These are phyloP conservation scores for Etia nguti DNA, from an alignment of 2,113 vertebrate genomes.

Conservation along the genomic window DNA sequence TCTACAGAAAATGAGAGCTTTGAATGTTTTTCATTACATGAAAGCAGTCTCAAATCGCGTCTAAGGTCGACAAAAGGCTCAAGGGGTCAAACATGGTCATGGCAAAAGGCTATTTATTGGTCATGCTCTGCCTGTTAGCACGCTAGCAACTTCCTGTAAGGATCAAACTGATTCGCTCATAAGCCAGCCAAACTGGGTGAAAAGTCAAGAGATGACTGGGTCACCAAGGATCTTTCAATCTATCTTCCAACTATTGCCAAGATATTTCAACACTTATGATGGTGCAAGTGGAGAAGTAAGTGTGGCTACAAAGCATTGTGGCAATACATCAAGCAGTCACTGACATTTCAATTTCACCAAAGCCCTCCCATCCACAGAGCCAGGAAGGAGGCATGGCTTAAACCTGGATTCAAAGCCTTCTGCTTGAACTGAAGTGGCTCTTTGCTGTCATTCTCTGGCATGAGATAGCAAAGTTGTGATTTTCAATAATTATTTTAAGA, in stretches of 20 bases:
- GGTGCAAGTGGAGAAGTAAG: not conserved
- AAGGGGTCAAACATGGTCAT: not conserved
- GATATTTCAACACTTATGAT: not conserved
- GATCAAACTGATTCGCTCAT: not conserved
- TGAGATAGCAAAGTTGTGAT: not conserved
- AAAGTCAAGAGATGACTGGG: not conserved
- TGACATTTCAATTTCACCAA: not conserved
- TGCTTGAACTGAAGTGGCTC: not conserved
- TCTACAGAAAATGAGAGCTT: not conserved
- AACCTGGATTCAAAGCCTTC: not conserved
- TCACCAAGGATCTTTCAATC: not conserved
- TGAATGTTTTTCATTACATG: not conserved
- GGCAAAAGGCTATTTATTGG: not conserved
- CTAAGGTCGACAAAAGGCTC: not conserved
- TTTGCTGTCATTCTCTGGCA: not conserved
- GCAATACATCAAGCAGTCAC: not conserved
- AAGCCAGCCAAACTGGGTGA: not conserved
- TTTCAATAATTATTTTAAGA: not conserved
- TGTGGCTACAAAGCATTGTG: not conserved
- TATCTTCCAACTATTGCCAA: not conserved
- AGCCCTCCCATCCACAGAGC: not conserved
- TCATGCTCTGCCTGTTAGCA: not conserved
- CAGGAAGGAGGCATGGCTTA: not conserved
- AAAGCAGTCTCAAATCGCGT: not conserved
- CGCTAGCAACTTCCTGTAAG: not conserved